A percentile compares a stretch with the other conserved stretches of the same genome.
These are phyloP conservation scores for Aplochiton taeniatus DNA, from an alignment of 2,797 vertebrate genomes.

Conservation along the genomic window DNA sequence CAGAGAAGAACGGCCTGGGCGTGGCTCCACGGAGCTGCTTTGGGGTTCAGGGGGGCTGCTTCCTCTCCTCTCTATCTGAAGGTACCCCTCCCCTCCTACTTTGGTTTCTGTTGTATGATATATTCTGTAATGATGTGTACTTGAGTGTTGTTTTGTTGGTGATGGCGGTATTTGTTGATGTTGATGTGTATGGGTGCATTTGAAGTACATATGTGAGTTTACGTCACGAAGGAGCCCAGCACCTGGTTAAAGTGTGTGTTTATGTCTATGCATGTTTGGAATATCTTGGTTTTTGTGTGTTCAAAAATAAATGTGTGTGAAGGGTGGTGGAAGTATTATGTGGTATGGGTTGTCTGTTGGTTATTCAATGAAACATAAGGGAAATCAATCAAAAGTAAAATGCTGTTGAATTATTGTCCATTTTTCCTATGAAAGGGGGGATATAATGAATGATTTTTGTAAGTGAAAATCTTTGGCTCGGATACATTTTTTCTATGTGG, in stretches of 20 bases:
- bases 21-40: conserved; percentile 82
- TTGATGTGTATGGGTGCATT: conserved; percentile 22
- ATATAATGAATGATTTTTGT: too few species aligned
- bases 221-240: too few species aligned
- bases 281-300: neutral
- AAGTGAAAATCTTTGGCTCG: too few species aligned
- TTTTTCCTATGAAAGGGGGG: too few species aligned
- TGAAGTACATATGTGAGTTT: conserved; percentile 6
- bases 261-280: conserved; percentile 8
- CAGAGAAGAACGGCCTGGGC: conserved; percentile 80
- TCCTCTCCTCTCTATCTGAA: conserved; percentile 83
- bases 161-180: neutral
- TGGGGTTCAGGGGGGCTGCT: conserved; percentile 83
- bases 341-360: conserved; percentile 32
- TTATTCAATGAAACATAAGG: too few species aligned
- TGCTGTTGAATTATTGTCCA: too few species aligned
- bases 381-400: too few species aligned
- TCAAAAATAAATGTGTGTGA: too few species aligned
- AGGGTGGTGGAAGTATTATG: too few species aligned
- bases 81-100: conserved; percentile 56
- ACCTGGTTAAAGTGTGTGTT: neutral
- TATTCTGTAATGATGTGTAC: neutral
- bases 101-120: too few species aligned
- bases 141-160: neutral
- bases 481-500: too few species aligned